A percentile compares a stretch with the other conserved stretches of the same genome.
Conservation (phyloP, 2,888 invertebrate species). For the Chalcis sispes region DNA sequence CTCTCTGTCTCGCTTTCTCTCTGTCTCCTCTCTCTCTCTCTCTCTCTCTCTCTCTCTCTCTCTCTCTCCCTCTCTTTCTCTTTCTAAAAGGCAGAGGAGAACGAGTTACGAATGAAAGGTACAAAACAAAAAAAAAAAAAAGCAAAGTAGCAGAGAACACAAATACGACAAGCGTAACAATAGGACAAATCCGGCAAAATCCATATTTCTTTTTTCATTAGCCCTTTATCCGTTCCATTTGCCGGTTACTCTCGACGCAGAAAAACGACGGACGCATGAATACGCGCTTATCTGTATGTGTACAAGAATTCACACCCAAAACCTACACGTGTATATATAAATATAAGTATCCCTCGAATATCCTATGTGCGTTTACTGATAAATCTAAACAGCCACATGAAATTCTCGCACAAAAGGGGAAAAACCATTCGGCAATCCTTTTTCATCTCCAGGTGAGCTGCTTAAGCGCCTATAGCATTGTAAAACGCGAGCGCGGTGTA, state of each 20-base stretch:
- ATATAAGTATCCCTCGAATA: slow-evolving; percentile 46
- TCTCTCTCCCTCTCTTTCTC: too few species aligned
- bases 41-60: too few species aligned
- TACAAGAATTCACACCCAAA: not conserved
- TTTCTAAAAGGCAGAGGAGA: not conserved
- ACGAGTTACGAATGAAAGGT: not conserved
- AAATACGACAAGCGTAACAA: slow-evolving; percentile 25
- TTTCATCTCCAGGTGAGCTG: slow-evolving; percentile 37
- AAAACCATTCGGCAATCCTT: slow-evolving; percentile 51
- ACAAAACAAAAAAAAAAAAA: slow-evolving; percentile 14
- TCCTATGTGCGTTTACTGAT: slow-evolving; percentile 30
- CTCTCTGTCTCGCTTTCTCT: too few species aligned
- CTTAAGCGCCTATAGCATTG: too few species aligned
- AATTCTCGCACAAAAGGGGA: too few species aligned
- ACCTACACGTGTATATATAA: slow-evolving; percentile 43
- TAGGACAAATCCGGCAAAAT: slow-evolving; percentile 45
- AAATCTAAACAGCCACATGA: slow-evolving; percentile 46
- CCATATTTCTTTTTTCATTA: slow-evolving; percentile 59
- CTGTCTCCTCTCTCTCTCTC: too few species aligned
- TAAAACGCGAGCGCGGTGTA: slow-evolving; percentile 3
- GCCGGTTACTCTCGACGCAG: slow-evolving; percentile 18
- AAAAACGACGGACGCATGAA: slow-evolving; percentile 17
- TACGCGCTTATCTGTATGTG: too few species aligned
- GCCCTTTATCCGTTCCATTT: slow-evolving; percentile 36
- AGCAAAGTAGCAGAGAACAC: not conserved